phyloP scores from a whole-genome alignment of 2,113 vertebrate genomes.

The Brachypteracias leptosomus region DNA sequence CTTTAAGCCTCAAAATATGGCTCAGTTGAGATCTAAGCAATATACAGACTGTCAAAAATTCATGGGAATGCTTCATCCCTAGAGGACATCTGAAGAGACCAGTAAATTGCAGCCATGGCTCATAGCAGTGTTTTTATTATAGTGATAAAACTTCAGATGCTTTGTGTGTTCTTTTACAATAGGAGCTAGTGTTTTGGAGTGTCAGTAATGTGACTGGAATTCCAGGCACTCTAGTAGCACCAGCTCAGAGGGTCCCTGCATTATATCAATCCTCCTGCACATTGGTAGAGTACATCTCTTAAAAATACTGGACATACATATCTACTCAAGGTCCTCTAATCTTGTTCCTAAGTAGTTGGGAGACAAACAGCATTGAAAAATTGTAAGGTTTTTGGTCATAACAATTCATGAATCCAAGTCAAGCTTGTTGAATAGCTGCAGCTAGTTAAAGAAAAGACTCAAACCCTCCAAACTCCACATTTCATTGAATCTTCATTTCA shows the following conservation, averaged over 20 bases:
- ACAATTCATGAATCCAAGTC: background rate
- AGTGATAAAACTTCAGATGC: background rate
- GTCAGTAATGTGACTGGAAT: background rate
- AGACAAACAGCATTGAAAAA: background rate
- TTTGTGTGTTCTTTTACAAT: background rate
- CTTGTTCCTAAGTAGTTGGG: background rate
- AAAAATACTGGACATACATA: background rate
- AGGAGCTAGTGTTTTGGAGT: background rate
- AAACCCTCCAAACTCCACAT: background rate
- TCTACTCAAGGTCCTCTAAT: background rate
- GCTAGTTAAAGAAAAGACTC: background rate
- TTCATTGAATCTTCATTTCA: background rate
- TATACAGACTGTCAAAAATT: background rate
- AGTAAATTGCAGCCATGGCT: background rate
- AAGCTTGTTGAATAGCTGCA: background rate
- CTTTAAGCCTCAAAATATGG: background rate
- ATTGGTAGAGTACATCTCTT: background rate
- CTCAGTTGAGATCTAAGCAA: background rate
- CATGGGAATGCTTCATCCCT: background rate
- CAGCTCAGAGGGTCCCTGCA: background rate
- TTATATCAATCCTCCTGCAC: background rate
- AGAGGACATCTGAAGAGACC: background rate
- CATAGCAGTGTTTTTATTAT: background rate
- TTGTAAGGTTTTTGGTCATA: background rate
- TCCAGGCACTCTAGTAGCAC: background rate